Base-by-base conservation (phyloP, 2,888 invertebrate species). In the Anoncus sp. region DNA sequence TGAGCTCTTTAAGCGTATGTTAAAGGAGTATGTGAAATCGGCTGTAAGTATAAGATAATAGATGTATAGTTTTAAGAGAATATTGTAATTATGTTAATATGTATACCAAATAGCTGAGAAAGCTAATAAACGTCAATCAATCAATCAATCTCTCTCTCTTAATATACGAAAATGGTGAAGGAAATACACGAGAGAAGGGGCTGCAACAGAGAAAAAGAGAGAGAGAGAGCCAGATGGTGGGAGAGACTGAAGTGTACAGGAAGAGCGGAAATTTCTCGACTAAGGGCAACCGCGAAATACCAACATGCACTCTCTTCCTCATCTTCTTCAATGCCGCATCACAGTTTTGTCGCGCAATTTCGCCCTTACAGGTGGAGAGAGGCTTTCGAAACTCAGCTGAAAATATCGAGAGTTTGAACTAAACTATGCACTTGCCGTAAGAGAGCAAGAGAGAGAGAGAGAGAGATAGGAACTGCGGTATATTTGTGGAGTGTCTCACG, bases 391-490 rank as follows among this genome's bases (percentile, higher is more conserved):
- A 77, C 70, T 70, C 51, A 16, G 73, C 18, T 43, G 53, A 77
- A 77, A 77, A 66, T 77, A 77, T 74, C 70, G 65, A 70, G 77
- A 69, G 65, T 70, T 74, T 45, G 70, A 47, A 60, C 60, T 53
- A 60, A 77, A 74, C 70, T 77, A 77, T 77, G 77, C 60, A 53
- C 70, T 27, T 22, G 49, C n/a, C 49, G 12, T 31, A n/a, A n/a
- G n/a, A n/a, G n/a, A n/a, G n/a, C n/a, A n/a, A n/a, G n/a, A n/a
- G n/a, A n/a, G 22, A 20, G 51, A 57, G n/a, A n/a, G n/a, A n/a
- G n/a, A n/a, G 31, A 12, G 47, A 12, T 16, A 22, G 27, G 40
- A 24, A 45, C 16, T 49, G n/a, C n/a, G n/a, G 65, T 65, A 65
- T 22, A 65, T 65, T 65, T 51, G 22, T 51, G 27, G 35, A 53